Conservation (phyloP, 2,888 invertebrate genomes). For the Euzetes globulus region DNA sequence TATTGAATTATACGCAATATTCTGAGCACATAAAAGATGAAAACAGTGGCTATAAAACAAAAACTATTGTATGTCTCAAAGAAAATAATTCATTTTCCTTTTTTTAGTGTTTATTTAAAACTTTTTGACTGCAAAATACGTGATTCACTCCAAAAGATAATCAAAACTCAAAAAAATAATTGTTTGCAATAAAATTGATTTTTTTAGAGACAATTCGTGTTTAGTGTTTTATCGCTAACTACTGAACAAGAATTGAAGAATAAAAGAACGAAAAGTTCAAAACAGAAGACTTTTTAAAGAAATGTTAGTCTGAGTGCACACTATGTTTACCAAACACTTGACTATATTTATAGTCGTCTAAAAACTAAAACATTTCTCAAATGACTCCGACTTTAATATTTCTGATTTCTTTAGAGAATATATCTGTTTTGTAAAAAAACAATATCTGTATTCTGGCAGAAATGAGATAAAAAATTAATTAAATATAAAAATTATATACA, state of each 20-base stretch:
- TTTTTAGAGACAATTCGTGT: not conserved
- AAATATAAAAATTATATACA: too few relatives aligned
- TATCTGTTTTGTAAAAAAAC: too few relatives aligned
- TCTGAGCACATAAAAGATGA: not conserved
- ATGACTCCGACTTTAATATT: too few relatives aligned
- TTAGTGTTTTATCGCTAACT: constrained; percentile 5
- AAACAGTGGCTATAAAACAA: constrained; percentile 8
- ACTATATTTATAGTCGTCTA: too few relatives aligned
- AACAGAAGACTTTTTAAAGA: not conserved
- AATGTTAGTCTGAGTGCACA: not conserved
- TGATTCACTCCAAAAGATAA: not conserved
- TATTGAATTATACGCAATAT: not conserved
- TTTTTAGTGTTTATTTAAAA: not conserved
- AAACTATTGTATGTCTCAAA: not conserved
- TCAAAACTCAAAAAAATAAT: not conserved
- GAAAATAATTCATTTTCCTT: not conserved
- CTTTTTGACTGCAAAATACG: not conserved
- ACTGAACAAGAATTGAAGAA: not conserved
- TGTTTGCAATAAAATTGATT: constrained; percentile 15
- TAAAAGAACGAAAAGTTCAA: not conserved
- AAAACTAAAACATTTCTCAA: too few relatives aligned
- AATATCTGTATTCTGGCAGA: too few relatives aligned
- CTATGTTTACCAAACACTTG: too few relatives aligned
- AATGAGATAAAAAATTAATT: too few relatives aligned
- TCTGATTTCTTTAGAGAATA: too few relatives aligned